Percentiles rank a stretch among this genome's conserved stretches.
Conservation (phyloP, 1,140 invertebrate species). For the Steinernema khuongi region DNA sequence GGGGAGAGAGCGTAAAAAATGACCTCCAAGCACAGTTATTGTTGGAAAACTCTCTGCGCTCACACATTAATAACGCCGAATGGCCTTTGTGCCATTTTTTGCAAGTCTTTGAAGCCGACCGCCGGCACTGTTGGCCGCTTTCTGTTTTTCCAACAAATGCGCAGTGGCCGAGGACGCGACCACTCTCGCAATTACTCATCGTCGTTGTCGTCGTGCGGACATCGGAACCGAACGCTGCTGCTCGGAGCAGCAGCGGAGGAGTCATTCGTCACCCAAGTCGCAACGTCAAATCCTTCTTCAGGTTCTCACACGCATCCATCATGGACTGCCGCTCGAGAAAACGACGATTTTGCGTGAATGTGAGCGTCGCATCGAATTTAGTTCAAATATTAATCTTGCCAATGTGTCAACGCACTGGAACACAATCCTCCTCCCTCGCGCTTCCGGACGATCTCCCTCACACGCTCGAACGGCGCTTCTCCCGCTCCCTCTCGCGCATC, state of each 20-base stretch:
- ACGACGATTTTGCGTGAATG: background rate
- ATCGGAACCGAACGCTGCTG: background rate
- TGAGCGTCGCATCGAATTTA: background rate
- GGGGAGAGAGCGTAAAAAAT: background rate
- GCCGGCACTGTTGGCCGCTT: background rate
- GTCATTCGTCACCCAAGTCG: conserved; percentile 11
- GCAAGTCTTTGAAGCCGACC: background rate
- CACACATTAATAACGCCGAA: conserved; percentile 2
- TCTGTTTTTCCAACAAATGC: conserved; percentile 10
- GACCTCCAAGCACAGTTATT: background rate
- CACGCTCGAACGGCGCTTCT: background rate
- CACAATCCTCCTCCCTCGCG: background rate
- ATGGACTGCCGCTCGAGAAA: background rate
- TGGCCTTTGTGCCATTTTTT: background rate
- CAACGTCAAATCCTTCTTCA: conserved; percentile 16
- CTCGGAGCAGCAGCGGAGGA: background rate
- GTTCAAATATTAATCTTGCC: background rate
- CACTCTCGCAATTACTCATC: conserved; percentile 13
- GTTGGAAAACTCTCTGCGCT: background rate
- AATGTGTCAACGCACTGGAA: background rate
- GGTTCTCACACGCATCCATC: conserved; percentile 8
- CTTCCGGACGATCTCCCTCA: background rate
- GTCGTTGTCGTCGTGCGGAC: background rate
- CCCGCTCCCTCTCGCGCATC: background rate
- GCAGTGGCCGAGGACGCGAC: background rate